Evolutionary conservation across 2,113 vertebrate genomes (phyloP), one percentile per base, ranked within the genome.

Genomic region (Larimichthys crocea): DNA sequence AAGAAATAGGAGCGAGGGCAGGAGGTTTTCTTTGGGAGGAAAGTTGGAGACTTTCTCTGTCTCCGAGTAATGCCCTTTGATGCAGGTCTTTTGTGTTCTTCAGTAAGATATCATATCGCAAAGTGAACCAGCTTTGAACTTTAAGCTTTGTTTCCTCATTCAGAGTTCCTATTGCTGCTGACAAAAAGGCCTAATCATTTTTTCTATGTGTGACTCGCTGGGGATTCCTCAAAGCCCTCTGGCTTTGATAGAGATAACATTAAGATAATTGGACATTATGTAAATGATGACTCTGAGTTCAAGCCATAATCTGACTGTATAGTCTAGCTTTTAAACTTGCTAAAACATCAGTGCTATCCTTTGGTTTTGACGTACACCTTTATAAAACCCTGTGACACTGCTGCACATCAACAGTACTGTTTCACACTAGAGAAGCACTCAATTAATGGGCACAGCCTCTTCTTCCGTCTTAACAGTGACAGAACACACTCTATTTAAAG

Each of bases 181-280:
- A 8, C 22, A 50, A 26, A 59, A 82, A 82, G 42, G 26, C 74
- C 46, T 65, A 80, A 89, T 85, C 83, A 68, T 77, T 40, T 57
- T 67, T 48, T 66, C 79, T 83, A 62, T 29, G 50, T 79, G 59
- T 52, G 82, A 80, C 83, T 85, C 65, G 29, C 87, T 70, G 80
- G 89, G 83, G 85, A 90, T 90, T 86, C 88, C 88, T 86, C 81
- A 83, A 88, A 85, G 75, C 70, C 84, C 70, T 62, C 20, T 26
- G 73, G 86, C 91, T 90, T 92, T 82, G 77, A 88, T 67, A 78
- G 67, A 90, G 87, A 91, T 90, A 91, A 79, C 83, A 83, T 87
- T 84, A 85, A 80, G 89, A 90, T 92, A 90, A 92, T 92, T 90
- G 89, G 80, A 89, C 90, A 82, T 87, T 87, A 92, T 93, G 88